Percentiles rank a stretch among this genome's conserved stretches.
phyloP scores from a whole-genome alignment of 1,140 invertebrate species.

The Armadillidium nasatum region DNA sequence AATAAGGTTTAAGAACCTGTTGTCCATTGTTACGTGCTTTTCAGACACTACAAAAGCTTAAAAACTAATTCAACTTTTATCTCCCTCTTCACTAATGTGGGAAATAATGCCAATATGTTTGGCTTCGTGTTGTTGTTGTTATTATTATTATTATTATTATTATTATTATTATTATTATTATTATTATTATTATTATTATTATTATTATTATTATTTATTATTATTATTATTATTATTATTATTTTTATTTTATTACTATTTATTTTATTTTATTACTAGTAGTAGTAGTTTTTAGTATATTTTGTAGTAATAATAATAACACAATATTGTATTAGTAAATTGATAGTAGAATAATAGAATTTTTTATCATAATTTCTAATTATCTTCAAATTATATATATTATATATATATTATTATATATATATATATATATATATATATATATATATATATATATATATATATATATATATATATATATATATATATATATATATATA shows the following conservation, averaged over 20 bases:
- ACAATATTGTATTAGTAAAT: no score
- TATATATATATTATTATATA: neutral
- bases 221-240: slow-evolving; percentile 2
- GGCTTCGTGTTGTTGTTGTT: no score
- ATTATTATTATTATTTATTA: slow-evolving; percentile 11
- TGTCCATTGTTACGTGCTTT: no score
- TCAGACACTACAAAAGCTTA: no score
- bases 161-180: neutral
- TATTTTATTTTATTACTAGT: neutral
- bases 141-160: no score
- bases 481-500: slow-evolving; percentile 4
- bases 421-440: neutral
- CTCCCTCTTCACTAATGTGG: no score
- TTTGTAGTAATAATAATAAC: no score
- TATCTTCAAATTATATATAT: neutral
- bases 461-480: neutral
- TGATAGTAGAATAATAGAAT: no score
- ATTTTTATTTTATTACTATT: neutral
- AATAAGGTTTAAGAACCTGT: no score
- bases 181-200: slow-evolving; percentile 10
- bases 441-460: neutral
- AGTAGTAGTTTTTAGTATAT: neutral
- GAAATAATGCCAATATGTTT: no score
- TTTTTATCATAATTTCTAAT: neutral
- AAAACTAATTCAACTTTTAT: no score